Percentiles rank a stretch among this genome's conserved stretches.
Evolutionary conservation across 1,140 invertebrate genomes (phyloP).

Genomic region (Bombus huntii): DNA sequence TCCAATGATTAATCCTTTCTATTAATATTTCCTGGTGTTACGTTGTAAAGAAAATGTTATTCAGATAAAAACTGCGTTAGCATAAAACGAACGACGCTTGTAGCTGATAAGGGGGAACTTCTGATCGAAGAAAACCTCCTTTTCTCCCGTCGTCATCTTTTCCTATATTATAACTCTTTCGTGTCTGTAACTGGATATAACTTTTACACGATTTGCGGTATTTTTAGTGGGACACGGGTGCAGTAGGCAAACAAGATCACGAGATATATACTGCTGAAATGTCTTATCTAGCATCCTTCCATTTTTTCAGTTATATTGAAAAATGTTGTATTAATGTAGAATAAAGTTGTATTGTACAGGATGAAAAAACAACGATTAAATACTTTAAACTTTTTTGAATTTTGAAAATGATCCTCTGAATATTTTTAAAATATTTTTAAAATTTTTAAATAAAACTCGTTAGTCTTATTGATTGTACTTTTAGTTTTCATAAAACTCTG

Average conservation of each 20-base stretch:
- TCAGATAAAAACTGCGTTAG: not conserved
- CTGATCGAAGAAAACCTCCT: constrained; percentile 29
- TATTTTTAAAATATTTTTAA: no score
- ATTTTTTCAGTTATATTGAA: not conserved
- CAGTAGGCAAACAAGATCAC: not conserved
- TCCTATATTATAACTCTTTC: constrained; percentile 37
- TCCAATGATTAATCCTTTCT: constrained; percentile 9
- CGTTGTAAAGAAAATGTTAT: constrained; percentile 17
- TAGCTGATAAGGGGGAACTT: constrained; percentile 29
- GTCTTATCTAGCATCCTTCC: not conserved
- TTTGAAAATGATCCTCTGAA: no score
- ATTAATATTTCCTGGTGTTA: constrained; percentile 16
- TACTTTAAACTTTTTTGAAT: no score
- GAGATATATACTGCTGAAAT: not conserved
- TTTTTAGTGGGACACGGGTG: constrained; percentile 13
- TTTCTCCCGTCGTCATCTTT: constrained; percentile 40
- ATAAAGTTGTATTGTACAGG: no score
- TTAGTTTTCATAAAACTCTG: no score
- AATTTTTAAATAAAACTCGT: no score
- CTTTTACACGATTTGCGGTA: constrained; percentile 33
- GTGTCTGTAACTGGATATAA: constrained; percentile 25
- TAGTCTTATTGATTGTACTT: no score
- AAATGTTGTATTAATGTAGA: no score
- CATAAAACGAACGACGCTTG: constrained; percentile 5
- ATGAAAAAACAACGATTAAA: no score